phyloP scores from a whole-genome alignment of 2,888 invertebrate species.

The Dicycla oo region DNA sequence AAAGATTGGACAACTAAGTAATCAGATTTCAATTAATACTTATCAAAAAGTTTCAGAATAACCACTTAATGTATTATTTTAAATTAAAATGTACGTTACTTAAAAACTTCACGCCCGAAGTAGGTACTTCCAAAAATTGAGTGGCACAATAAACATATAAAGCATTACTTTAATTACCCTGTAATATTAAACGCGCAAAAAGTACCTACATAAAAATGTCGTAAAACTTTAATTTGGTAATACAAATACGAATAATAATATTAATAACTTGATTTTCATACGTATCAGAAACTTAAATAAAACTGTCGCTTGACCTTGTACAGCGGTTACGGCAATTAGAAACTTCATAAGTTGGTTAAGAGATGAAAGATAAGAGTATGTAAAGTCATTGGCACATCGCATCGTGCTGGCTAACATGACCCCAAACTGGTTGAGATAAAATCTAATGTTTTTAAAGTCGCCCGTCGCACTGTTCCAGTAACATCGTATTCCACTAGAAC shows the following conservation, averaged over 20 bases:
- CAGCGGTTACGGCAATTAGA: conserved; percentile 47
- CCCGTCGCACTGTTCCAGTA: conserved; percentile 32
- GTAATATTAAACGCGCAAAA: conserved; percentile 25
- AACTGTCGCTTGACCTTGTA: conserved; percentile 11
- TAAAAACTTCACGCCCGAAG: background rate
- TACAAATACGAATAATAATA: conserved; percentile 23
- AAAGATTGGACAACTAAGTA: conserved; percentile 23
- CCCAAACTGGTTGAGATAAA: conserved; percentile 51
- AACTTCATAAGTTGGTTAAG: conserved; percentile 47
- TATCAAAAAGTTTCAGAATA: conserved; percentile 1
- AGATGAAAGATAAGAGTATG: conserved; percentile 62
- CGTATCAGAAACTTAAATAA: conserved; percentile 10
- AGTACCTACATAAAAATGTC: conserved; percentile 41
- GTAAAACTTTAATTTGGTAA: conserved; percentile 49
- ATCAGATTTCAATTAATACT: conserved; percentile 3
- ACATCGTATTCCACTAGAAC: conserved; percentile 8
- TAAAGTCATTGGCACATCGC: conserved; percentile 56
- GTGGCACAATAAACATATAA: conserved; percentile 27
- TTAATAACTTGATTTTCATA: conserved; percentile 34
- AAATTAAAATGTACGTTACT: background rate
- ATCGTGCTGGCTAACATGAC: conserved; percentile 52
- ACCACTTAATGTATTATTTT: background rate
- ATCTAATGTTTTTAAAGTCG: conserved; percentile 51
- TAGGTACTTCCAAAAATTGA: conserved; percentile 5
- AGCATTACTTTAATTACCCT: conserved; percentile 23